Evolutionary conservation across 2,113 vertebrate genomes (phyloP), one percentile per base, ranked within the genome.

Genomic region (Thymallus thymallus): DNA sequence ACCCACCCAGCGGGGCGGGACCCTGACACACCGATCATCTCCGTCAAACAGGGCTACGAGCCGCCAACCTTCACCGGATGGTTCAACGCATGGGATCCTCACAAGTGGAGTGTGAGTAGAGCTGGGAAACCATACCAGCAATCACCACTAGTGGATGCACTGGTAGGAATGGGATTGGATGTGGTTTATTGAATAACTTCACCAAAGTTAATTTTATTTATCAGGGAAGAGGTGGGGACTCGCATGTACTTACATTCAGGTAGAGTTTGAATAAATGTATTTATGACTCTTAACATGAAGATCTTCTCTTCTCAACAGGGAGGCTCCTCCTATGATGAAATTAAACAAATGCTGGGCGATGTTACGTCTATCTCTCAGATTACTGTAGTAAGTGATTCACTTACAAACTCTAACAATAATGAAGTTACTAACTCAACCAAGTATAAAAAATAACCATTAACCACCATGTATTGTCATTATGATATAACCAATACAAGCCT

Each of bases 51-150:
- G 87, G 95, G 95, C 35, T 82, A 82, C 0, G 96, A 97, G 30
- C 96, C 96, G 0, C 93, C 91, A 41, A 97, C 94, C 51, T 97
- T 97, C 87, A 97, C 95, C 0, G 96, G 96, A 4, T 97, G 96
- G 96, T 97, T 97, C 90, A 91, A 92, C 0, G 95, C 95, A 3
- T 97, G 96, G 96, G 96, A 97, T 75, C 90, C 94, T 23, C 94
- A 95, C 63, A 96, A 96, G 83, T 97, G 95, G 95, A 96, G 92
- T 0, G 96, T 97, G 87, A 96, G 95, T 95, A 45, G 1, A 14
- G 1, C 12, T 51, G 16, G 46, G 12, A 51, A 14, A 14, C 13
- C 55, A 22, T 6, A 22, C 6, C n/a, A 60, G 18, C 6, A 3
- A 41, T 68, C 67, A 23, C 26, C 80, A 76, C 24, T n/a, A 76